Conservation (phyloP, 2,113 vertebrate genomes). For the Formicarius rufipectus region DNA sequence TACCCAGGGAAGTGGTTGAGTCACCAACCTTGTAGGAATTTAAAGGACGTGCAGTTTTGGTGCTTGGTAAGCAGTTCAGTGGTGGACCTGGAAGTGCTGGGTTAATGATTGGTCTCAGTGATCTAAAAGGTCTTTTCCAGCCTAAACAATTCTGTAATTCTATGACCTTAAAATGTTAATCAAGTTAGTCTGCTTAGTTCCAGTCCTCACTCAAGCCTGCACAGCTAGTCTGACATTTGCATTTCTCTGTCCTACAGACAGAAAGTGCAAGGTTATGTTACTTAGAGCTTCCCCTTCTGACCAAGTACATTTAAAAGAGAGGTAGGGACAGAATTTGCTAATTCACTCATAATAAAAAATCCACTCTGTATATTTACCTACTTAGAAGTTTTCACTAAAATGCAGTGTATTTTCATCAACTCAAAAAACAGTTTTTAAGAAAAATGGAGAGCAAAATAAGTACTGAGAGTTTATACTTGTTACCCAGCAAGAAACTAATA, state of each 20-base stretch:
- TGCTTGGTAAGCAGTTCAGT: not conserved
- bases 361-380: not conserved
- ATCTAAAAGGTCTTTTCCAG: not conserved
- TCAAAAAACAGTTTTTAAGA: not conserved
- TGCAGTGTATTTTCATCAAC: not conserved
- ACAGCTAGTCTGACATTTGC: not conserved
- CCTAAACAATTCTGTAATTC: not conserved
- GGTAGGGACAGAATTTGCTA: not conserved
- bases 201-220: not conserved
- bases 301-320: not conserved
- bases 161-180: not conserved
- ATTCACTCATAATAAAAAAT: not conserved
- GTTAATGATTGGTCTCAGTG: not conserved
- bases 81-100: not conserved
- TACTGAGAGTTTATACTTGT: not conserved
- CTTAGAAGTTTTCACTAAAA: not conserved
- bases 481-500: not conserved
- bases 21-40: not conserved
- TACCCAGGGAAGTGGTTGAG: not conserved
- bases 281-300: slow-evolving; percentile 15
- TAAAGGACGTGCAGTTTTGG: not conserved
- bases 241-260: not conserved
- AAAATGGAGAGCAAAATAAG: not conserved
- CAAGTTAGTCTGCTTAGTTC: not conserved
- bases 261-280: not conserved